Base-by-base conservation (phyloP, 1,140 invertebrate genomes). In the Drosophila quadrilineata region DNA sequence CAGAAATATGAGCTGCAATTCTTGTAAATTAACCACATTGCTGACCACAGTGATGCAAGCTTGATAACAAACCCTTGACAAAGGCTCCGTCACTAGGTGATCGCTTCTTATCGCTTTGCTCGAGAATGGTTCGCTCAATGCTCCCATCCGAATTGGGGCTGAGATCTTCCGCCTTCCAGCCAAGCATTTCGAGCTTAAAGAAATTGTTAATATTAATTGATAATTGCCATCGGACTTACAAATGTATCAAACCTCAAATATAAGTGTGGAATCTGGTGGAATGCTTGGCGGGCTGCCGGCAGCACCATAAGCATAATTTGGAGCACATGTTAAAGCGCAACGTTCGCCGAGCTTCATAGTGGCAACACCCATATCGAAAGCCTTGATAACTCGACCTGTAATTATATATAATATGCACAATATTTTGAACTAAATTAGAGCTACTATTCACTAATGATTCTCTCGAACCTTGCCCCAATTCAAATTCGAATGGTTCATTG, bases 331-430 rank as follows among this genome's bases (percentile, higher is more conserved):
- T n/a, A 99, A 90, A 22, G 93, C 90, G 31, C 95, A 94, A 22
- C 95, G 90, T 91, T 99, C 98, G 0, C 96, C 96, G 75, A 95
- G 95, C 90, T 95, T 97, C 98, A 99, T 99, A 0, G 95, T 96
- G 0, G 95, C 94, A 3, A 99, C 94, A 45, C 97, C 98, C 67
- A 97, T 93, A 86, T 99, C 98, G 95, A 98, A 99, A 90, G 94
- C 98, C 92, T 97, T 97, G 57, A 99, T 98, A 0, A 98, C 96
- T 72, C 90, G 89, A 2, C 93, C 94, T 94, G 10, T 2, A 35
- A 48, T 74, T 5, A 10, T 1, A 9, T 3, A 3, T 1, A 40
- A 29, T 9, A 40, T 14, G 6, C 14, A 59, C n/a, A 48, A 33
- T 43, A 22, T 21, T 58, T 14, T 50, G 24, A 24, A 5, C 3